phyloP scores from a whole-genome alignment of 23 tunicate species.

The Phallusia fumigata region DNA sequence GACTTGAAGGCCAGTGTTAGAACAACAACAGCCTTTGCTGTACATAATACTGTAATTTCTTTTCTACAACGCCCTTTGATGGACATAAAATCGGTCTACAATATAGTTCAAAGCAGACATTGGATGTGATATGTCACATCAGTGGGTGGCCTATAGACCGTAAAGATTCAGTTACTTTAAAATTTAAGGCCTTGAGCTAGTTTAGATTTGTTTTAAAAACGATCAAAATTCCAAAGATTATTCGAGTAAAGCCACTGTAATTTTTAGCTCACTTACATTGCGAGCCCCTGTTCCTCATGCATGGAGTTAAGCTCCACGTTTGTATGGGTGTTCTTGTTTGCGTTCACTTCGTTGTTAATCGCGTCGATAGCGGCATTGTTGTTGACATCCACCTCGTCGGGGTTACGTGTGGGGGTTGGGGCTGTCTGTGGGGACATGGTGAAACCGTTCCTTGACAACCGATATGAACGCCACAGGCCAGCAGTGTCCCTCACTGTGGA shows the following conservation, averaged over 20 bases:
- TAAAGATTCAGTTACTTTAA: no score
- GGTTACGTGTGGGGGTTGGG: constrained; percentile 29
- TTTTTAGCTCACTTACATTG: neutral
- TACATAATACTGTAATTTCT: no score
- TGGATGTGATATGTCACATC: no score
- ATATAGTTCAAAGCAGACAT: no score
- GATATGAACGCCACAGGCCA: constrained; percentile 41
- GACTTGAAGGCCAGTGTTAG: no score
- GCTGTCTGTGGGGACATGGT: neutral
- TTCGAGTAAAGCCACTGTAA: no score
- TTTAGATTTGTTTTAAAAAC: neutral
- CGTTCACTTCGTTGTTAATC: constrained; percentile 31
- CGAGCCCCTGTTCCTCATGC: constrained; percentile 8
- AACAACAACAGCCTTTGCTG: no score
- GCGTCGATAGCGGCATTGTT: constrained; percentile 70
- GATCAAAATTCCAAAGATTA: neutral
- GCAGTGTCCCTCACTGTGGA: constrained; percentile 46
- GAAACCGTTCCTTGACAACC: constrained; percentile 15
- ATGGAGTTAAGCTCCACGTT: constrained; percentile 20
- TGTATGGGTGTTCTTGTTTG: neutral
- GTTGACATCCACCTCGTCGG: constrained; percentile 57
- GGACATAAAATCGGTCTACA: no score
- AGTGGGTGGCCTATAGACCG: no score
- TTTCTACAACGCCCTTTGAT: no score
- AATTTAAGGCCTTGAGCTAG: neutral